These are phyloP conservation scores for Periophthalmodon schlosseri DNA, from an alignment of 2,113 vertebrate genomes.

Conservation along the genomic window DNA sequence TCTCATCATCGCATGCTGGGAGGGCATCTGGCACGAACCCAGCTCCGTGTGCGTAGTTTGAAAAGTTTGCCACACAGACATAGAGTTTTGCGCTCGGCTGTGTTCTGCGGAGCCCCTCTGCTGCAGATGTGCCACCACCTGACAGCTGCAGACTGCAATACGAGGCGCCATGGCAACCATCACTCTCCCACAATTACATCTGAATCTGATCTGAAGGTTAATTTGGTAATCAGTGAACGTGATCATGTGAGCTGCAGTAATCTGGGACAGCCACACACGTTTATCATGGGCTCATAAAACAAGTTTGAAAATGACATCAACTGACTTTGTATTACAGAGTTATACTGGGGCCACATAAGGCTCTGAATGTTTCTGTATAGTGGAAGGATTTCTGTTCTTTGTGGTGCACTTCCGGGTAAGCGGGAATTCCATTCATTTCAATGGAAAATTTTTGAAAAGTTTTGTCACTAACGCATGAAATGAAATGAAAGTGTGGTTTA, in stretches of 20 bases:
- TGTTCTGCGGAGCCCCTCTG: constrained; percentile 9
- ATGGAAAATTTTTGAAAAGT: too few relatives aligned
- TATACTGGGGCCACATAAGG: not conserved
- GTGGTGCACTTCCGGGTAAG: too few relatives aligned
- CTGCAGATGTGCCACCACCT: constrained; percentile 76
- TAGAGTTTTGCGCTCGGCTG: not conserved
- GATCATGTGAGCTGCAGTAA: constrained; percentile 46
- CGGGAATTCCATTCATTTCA: too few relatives aligned
- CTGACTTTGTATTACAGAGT: not conserved
- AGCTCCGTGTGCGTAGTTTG: not conserved
- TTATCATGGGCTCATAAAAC: constrained; percentile 37
- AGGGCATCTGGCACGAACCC: not conserved
- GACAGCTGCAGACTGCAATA: constrained; percentile 72
- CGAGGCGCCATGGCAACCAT: constrained; percentile 55
- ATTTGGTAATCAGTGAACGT: constrained; percentile 75
- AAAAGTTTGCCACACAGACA: constrained; percentile 20
- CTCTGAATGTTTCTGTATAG: too few relatives aligned
- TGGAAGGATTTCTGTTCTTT: too few relatives aligned
- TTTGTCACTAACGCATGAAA: too few relatives aligned
- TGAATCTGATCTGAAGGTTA: constrained; percentile 63
- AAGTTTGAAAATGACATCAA: constrained; percentile 5
- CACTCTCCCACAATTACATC: constrained; percentile 58
- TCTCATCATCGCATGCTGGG: too few relatives aligned
- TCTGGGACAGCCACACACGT: constrained; percentile 43
- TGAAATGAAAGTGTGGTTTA: too few relatives aligned